phyloP scores from a whole-genome alignment of 2,113 vertebrate species.

The Eidolon helvum region DNA sequence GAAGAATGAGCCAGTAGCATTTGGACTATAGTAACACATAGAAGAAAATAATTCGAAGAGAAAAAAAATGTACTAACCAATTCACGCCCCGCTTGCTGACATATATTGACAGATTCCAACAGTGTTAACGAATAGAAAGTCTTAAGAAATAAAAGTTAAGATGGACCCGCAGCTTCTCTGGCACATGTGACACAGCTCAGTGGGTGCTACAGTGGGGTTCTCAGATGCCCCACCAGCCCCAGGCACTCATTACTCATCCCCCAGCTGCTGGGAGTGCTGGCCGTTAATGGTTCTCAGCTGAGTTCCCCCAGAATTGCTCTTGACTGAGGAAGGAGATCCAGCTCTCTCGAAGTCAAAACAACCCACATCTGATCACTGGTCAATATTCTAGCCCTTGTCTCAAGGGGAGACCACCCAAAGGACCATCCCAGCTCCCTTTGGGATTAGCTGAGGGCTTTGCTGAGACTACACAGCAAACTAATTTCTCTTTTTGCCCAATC shows the following conservation, averaged over 20 bases:
- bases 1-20: background rate
- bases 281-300: background rate
- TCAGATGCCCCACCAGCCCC: accelerated
- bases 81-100: background rate
- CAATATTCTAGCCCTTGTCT: background rate
- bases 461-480: too few species aligned
- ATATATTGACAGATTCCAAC: background rate
- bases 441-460: background rate
- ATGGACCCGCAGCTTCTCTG: background rate
- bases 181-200: background rate
- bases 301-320: background rate
- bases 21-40: background rate
- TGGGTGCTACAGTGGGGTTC: accelerated
- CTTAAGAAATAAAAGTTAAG: background rate
- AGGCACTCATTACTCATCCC: background rate
- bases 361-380: background rate
- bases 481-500: background rate
- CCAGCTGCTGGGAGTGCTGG: background rate
- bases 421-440: too few species aligned
- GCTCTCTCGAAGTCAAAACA: background rate
- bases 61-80: background rate
- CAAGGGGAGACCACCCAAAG: background rate
- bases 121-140: background rate
- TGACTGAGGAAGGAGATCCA: background rate
- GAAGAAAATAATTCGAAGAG: background rate